Evolutionary conservation across 2,888 invertebrate species (phyloP).

Genomic region (Agrotis ipsilon): DNA sequence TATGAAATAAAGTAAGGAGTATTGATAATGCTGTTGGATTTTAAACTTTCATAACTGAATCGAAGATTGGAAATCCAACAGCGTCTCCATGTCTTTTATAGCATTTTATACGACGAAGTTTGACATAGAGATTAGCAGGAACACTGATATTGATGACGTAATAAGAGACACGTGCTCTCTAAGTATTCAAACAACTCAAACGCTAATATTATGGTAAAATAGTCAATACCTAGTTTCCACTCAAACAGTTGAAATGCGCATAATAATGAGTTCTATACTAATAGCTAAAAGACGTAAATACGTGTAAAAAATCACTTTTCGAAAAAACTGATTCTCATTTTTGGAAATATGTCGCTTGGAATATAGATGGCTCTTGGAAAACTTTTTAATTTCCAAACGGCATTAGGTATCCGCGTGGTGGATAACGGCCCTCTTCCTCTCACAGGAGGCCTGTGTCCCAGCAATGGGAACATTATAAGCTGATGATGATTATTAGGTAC

Average conservation of each 20-base stretch:
- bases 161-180: conserved; percentile 11
- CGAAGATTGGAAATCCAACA: neutral
- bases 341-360: too few relatives aligned
- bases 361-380: neutral
- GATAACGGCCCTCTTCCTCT: too few relatives aligned
- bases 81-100: neutral
- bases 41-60: neutral
- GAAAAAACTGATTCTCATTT: too few relatives aligned
- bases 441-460: too few relatives aligned
- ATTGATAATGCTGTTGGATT: neutral
- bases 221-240: neutral
- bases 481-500: neutral
- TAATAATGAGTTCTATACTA: neutral
- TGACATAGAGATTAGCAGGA: conserved; percentile 24
- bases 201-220: conserved; percentile 15
- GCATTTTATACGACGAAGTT: too few relatives aligned
- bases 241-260: conserved; percentile 6
- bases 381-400: neutral
- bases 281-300: neutral
- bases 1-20: neutral
- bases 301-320: too few relatives aligned
- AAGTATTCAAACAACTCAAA: neutral
- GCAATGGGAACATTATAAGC: too few relatives aligned
- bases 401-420: neutral
- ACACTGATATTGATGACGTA: neutral